Percentiles rank a stretch among this genome's conserved stretches.
These are phyloP conservation scores for Stegostoma tigrinum DNA, from an alignment of 2,113 vertebrate genomes.

Conservation along the genomic window DNA sequence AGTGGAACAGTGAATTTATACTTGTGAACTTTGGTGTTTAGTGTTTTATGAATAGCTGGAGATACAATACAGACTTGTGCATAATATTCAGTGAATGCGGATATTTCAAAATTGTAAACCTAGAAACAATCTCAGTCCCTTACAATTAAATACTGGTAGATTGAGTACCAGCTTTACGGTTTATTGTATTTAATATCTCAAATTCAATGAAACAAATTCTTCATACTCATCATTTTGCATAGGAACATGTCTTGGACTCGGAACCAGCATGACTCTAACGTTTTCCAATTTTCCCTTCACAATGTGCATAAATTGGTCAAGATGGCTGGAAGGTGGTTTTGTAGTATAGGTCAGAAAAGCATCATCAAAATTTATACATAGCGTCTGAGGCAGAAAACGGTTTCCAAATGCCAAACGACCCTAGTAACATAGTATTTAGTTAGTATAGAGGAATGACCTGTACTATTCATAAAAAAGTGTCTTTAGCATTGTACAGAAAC, in stretches of 20 bases:
- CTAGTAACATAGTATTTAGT: constrained; percentile 49
- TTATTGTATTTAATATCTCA: not conserved
- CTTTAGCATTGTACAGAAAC: not conserved
- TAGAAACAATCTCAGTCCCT: not conserved
- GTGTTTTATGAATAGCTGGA: not conserved
- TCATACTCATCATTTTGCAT: constrained; percentile 95
- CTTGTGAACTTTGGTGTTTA: not conserved
- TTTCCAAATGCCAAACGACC: constrained; percentile 95
- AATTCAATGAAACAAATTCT: not conserved
- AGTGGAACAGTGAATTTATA: not conserved
- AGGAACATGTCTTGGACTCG: constrained; percentile 86
- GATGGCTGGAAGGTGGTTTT: constrained; percentile 95
- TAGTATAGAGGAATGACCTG: not conserved
- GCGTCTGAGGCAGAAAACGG: constrained; percentile 88
- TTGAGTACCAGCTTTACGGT: not conserved
- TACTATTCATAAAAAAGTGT: not conserved
- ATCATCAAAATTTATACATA: constrained; percentile 93
- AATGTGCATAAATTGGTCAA: constrained; percentile 97
- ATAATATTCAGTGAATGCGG: not conserved
- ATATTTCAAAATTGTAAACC: not conserved
- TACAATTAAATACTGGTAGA: not conserved
- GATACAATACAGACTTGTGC: not conserved
- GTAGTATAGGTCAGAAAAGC: constrained; percentile 92
- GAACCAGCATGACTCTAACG: constrained; percentile 94
- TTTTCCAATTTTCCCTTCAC: constrained; percentile 94